Evolutionary conservation across 2,113 vertebrate genomes (phyloP).

Genomic region (Rhinoderma darwinii): DNA sequence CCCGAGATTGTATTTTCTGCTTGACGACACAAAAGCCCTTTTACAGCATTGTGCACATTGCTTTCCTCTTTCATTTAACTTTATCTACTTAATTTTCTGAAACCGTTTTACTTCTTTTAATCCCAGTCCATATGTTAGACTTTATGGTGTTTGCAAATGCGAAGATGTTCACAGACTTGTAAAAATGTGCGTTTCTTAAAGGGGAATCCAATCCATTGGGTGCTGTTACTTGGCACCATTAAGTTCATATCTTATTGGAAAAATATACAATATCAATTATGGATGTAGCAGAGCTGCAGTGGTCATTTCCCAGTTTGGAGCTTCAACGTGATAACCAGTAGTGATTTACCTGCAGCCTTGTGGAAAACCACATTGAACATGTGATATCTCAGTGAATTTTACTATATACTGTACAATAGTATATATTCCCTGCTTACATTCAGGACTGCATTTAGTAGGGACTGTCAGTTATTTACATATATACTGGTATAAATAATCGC

Average conservation of each 20-base stretch:
- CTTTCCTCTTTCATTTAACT: slow-evolving; percentile 51
- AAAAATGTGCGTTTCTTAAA: neutral
- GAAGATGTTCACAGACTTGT: neutral
- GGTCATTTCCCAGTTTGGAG: neutral
- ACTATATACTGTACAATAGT: too few relatives aligned
- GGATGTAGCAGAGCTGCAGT: neutral
- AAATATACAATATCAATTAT: neutral
- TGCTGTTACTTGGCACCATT: neutral
- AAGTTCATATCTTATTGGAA: neutral
- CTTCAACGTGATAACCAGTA: neutral
- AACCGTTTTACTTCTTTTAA: slow-evolving; percentile 41
- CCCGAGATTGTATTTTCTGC: slow-evolving; percentile 57
- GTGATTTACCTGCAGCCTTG: neutral
- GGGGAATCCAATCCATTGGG: neutral
- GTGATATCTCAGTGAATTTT: too few relatives aligned
- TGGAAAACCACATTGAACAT: neutral
- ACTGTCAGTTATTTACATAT: neutral
- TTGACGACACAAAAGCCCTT: slow-evolving; percentile 41
- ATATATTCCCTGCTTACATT: too few relatives aligned
- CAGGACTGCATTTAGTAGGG: too few relatives aligned
- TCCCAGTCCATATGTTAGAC: slow-evolving; percentile 54
- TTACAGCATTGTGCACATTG: slow-evolving; percentile 33
- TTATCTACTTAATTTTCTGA: slow-evolving; percentile 57
- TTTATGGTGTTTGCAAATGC: neutral
- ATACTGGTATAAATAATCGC: neutral